Conservation (phyloP, 2,797 vertebrate genomes). For the Danio aesculapii region DNA sequence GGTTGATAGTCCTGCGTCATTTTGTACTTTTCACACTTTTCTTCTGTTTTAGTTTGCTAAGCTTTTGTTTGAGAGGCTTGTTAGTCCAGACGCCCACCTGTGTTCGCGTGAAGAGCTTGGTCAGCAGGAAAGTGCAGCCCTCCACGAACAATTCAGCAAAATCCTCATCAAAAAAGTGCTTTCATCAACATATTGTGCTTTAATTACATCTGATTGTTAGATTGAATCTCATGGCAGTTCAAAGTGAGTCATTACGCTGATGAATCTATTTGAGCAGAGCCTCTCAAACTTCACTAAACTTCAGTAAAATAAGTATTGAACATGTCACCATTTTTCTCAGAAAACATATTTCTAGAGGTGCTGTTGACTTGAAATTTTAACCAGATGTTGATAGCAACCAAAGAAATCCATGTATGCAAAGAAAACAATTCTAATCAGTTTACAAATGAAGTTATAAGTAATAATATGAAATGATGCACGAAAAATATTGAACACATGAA, state of each 20-base stretch:
- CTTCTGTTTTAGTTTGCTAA: conserved; percentile 15
- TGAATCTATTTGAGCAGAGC: conserved; percentile 70
- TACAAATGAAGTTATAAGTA: too few species aligned
- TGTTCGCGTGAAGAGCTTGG: conserved; percentile 77
- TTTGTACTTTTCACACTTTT: conserved; percentile 21
- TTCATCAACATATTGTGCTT: conserved; percentile 81
- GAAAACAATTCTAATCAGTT: too few species aligned
- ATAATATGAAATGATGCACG: too few species aligned
- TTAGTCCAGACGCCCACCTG: conserved; percentile 76
- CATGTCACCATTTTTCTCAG: too few species aligned
- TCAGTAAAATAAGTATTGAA: too few species aligned
- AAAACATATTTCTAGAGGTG: too few species aligned
- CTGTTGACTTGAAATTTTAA: too few species aligned
- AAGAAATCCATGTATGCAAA: too few species aligned
- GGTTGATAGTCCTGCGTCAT: background rate
- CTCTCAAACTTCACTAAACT: conserved; percentile 9
- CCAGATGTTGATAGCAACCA: too few species aligned
- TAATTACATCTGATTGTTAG: conserved; percentile 80
- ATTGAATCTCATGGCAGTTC: conserved; percentile 71
- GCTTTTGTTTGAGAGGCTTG: conserved; percentile 28
- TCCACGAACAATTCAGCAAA: conserved; percentile 78
- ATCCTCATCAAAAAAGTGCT: conserved; percentile 73
- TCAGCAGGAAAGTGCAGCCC: conserved; percentile 82
- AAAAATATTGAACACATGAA: too few species aligned
- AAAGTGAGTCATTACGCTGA: conserved; percentile 78